A percentile compares a stretch with the other conserved stretches of the same genome.
Evolutionary conservation across 2,113 vertebrate species (phyloP).

Genomic region (Gymnarchus niloticus): DNA sequence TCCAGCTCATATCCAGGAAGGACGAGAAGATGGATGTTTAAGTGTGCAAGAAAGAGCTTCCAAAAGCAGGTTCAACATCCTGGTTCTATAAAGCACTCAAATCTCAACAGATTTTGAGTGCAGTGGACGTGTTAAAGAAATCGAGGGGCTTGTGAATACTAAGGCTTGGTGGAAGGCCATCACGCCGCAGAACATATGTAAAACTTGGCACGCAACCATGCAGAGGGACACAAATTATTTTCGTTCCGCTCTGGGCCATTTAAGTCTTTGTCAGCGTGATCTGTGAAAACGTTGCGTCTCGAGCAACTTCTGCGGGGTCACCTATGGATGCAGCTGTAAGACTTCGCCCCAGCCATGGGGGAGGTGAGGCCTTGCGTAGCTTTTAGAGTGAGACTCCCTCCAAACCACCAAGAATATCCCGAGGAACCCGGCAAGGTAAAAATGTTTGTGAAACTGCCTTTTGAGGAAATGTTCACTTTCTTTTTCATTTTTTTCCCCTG

Average conservation of each 20-base stretch:
- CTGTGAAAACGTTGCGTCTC: constrained; percentile 34
- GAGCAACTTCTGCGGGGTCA: constrained; percentile 53
- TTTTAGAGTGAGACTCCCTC: constrained; percentile 31
- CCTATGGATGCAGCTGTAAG: constrained; percentile 56
- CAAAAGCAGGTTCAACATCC: not conserved
- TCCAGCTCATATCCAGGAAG: not conserved
- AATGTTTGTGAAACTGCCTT: constrained; percentile 48
- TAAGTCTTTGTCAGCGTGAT: constrained; percentile 35
- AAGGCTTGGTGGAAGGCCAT: not conserved
- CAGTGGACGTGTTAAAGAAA: not conserved
- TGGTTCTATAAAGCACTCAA: not conserved
- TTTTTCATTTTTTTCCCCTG: constrained; percentile 34
- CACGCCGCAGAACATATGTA: not conserved
- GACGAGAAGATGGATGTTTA: not conserved
- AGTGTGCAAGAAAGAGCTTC: not conserved
- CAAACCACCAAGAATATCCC: constrained; percentile 40
- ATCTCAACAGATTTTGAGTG: not conserved
- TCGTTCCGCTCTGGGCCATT: constrained; percentile 12
- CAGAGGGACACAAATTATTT: not conserved
- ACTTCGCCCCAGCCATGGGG: constrained; percentile 19
- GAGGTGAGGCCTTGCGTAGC: not conserved
- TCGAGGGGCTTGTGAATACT: not conserved
- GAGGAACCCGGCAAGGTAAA: constrained; percentile 35
- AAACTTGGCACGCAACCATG: not conserved
- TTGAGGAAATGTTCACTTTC: constrained; percentile 45